Evolutionary conservation across 2,888 invertebrate genomes (phyloP), one percentile per base, ranked within the genome.

Genomic region (Stenodema calcarata): DNA sequence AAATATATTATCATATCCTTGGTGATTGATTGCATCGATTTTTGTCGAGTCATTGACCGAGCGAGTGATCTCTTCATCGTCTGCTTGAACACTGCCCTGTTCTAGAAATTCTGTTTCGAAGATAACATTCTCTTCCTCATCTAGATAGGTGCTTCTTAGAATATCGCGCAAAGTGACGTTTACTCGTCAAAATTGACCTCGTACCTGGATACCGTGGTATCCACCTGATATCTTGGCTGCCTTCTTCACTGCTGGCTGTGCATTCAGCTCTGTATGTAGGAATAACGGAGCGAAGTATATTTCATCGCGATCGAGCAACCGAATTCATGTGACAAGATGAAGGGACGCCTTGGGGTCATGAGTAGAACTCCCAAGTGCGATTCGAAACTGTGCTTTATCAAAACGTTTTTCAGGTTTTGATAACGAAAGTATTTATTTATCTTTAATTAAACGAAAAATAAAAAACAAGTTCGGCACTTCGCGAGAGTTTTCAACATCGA

Each of bases 241-340:
- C 18, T 76, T n/a, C 23, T 76, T 41, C 1, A 41, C 18, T 18
- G 18, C 42, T 42, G 42, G 42, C 12, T 2, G 42, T 76, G 4
- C 14, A 76, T 42, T 42, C 76, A 76, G 42, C 42, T 42, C 14
- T 7, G 4, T 76, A 76, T 76, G 76, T 7, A 76, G 18, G 11
- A n/a, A 4, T 4, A 42, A n/a, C 4, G 41, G 76, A 3, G 42
- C 4, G 70, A 70, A 23, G 70, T 76, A 76, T 4, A 30, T 76
- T n/a, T 76, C 41, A 76, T 41, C 41, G 76, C 35, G 30, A 41
- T 41, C 76, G 16, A 76, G 76, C 76, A 76, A 35, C 76, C 18
- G 76, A 41, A 41, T 76, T 35, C 35, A 76, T 76, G 76, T 41
- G 11, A 76, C 76, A 76, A 76, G 76, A 41, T 76, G 18, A 76